Percentiles rank a stretch among this genome's conserved stretches.
Evolutionary conservation across 1,140 invertebrate genomes (phyloP).

Genomic region (Pararge aegeria): DNA sequence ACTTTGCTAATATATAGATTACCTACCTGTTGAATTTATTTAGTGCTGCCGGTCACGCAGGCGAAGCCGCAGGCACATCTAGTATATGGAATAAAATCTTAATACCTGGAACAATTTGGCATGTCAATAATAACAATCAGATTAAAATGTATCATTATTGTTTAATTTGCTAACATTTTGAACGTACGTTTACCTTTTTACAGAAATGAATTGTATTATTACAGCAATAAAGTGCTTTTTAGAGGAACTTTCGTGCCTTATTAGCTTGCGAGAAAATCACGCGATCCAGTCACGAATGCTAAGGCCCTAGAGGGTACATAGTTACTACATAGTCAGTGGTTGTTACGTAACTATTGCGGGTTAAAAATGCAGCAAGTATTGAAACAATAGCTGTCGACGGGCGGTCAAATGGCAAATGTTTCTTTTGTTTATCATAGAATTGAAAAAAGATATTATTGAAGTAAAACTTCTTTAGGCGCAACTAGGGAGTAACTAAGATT

Average conservation of each 20-base stretch:
- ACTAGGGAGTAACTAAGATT: no score
- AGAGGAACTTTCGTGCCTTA: background rate
- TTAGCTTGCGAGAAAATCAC: constrained; percentile 22
- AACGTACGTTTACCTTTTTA: constrained; percentile 4
- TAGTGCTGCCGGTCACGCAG: no score
- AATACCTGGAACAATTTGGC: constrained; percentile 10
- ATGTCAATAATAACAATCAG: constrained; percentile 20
- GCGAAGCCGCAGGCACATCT: no score
- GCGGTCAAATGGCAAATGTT: background rate
- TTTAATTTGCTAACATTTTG: constrained; percentile 21
- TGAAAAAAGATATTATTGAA: background rate
- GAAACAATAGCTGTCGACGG: background rate
- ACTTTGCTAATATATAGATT: no score
- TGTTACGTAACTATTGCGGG: constrained; percentile 30
- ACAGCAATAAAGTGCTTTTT: constrained; percentile 26
- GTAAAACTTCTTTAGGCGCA: no score
- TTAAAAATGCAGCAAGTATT: constrained; percentile 22
- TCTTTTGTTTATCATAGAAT: background rate
- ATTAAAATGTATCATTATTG: constrained; percentile 7
- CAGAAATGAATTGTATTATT: constrained; percentile 29
- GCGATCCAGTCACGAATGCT: constrained; percentile 34
- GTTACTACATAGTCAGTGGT: constrained; percentile 6
- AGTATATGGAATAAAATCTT: no score
- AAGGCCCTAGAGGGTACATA: background rate
- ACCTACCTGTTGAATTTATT: no score